Conservation (phyloP, 2,888 invertebrate genomes). For the Lycocerus yunnanus region DNA sequence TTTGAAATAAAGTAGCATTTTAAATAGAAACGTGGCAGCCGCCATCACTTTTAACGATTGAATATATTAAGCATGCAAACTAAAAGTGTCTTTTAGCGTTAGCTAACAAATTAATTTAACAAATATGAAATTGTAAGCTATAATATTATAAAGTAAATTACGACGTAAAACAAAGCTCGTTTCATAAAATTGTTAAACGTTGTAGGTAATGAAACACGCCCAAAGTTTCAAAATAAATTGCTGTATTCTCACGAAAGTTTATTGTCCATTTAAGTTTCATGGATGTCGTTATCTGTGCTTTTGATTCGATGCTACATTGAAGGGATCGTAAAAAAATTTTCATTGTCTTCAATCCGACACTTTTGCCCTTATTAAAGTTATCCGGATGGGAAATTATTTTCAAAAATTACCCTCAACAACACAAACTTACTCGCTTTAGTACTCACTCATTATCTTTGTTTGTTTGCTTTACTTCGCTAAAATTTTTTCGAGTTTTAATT, state of each 20-base stretch:
- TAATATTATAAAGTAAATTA: slow-evolving; percentile 4
- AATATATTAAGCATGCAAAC: not conserved
- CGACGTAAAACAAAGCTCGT: slow-evolving; percentile 6
- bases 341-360: not conserved
- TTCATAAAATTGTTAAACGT: slow-evolving; percentile 4
- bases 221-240: slow-evolving; percentile 10
- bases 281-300: slow-evolving; percentile 4
- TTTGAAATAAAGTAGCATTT: not conserved
- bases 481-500: not conserved
- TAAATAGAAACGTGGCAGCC: not conserved
- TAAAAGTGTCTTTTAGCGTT: not conserved
- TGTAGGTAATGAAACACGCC: slow-evolving; percentile 12
- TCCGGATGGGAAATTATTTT: not conserved
- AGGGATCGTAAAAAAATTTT: slow-evolving; percentile 11
- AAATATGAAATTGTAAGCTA: not conserved
- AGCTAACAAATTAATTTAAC: slow-evolving; percentile 1
- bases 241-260: not conserved
- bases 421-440: not conserved
- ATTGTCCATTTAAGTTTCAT: slow-evolving; percentile 15
- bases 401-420: not conserved
- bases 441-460: not conserved
- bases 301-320: slow-evolving; percentile 5
- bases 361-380: not conserved
- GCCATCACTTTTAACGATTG: not conserved
- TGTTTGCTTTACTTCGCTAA: not conserved